Percentiles rank a stretch among this genome's conserved stretches.
These are phyloP conservation scores for Drosophila tsacasi DNA, from an alignment of 1,140 invertebrate genomes.

Conservation along the genomic window DNA sequence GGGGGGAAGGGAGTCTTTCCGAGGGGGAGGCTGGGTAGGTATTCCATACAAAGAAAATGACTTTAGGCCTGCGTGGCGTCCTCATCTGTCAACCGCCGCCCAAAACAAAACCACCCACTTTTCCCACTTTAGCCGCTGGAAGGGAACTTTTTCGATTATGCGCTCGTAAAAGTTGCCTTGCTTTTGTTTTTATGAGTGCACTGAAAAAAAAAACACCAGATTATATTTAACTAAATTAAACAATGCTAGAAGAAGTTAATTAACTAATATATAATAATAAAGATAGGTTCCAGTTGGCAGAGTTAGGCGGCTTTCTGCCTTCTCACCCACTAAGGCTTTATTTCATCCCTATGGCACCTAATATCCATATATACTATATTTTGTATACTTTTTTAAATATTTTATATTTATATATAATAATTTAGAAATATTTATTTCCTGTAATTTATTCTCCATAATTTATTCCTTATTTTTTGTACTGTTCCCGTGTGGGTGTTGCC, in stretches of 20 bases:
- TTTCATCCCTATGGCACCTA: too few species aligned
- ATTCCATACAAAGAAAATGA: constrained; percentile 31
- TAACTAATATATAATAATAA: neutral
- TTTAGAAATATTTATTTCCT: too few species aligned
- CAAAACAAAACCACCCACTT: constrained; percentile 6
- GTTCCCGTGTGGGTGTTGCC: constrained; percentile 10
- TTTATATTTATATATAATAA: neutral
- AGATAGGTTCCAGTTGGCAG: too few species aligned
- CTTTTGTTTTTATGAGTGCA: constrained; percentile 46
- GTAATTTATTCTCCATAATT: too few species aligned
- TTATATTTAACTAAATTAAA: neutral
- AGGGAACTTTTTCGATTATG: constrained; percentile 78
- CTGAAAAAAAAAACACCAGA: neutral
- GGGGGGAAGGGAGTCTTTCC: too few species aligned
- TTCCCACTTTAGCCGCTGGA: constrained; percentile 8
- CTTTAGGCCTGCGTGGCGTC: constrained; percentile 50
- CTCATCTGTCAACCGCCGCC: constrained; percentile 8
- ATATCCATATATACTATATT: neutral
- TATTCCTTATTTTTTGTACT: neutral
- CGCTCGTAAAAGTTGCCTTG: constrained; percentile 77
- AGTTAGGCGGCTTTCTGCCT: neutral
- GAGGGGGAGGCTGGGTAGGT: neutral
- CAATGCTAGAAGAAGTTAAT: neutral
- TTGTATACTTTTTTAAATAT: neutral
- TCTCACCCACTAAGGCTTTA: too few species aligned